Evolutionary conservation across 1,140 invertebrate genomes (phyloP), one percentile per base, ranked within the genome.

Genomic region (Temnothorax curvispinosus): DNA sequence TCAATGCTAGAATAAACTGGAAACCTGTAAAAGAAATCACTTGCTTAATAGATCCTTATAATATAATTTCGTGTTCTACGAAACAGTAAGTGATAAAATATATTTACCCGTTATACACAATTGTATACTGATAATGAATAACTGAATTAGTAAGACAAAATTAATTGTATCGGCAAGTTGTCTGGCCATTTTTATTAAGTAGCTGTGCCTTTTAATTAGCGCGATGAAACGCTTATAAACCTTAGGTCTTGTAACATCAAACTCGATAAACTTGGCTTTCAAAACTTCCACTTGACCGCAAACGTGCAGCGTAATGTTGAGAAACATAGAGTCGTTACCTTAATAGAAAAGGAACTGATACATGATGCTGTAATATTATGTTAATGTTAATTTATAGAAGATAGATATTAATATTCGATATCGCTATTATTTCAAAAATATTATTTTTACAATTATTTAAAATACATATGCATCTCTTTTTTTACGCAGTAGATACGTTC

Each of bases 251-350:
- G 15, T 1, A 3, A 62, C 41, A 4, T n/a, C 18, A 2, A 84
- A 44, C 35, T 41, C 35, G 9, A 0, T 47, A 11, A 87, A 89
- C 0, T 87, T 54, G 0, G 15, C 0, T 41, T 58, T 89, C 58
- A 90, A 3, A 60, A 89, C 9, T 50, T 87, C 74, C 3, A 78
- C n/a, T 44, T 90, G 89, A 2, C 89, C 89, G 6, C 89, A 90
- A 3, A 90, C 9, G 3, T 90, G 89, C 0, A 90, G 58, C 0
- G 18, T 35, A 9, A 87, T 89, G 41, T 44, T 64, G 4, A 87
- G 47, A 50, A 90, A 87, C 64, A 90, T 4, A 3, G 44, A n/a
- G 13, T 90, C 89, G 18, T 69, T 87, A 58, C 89, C 89, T 90
- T 82, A 47, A 62, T 35, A 75, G 4, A 35, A 69, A 35, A 72